phyloP scores from a whole-genome alignment of 2,888 invertebrate species.

The Clanis bilineata region DNA sequence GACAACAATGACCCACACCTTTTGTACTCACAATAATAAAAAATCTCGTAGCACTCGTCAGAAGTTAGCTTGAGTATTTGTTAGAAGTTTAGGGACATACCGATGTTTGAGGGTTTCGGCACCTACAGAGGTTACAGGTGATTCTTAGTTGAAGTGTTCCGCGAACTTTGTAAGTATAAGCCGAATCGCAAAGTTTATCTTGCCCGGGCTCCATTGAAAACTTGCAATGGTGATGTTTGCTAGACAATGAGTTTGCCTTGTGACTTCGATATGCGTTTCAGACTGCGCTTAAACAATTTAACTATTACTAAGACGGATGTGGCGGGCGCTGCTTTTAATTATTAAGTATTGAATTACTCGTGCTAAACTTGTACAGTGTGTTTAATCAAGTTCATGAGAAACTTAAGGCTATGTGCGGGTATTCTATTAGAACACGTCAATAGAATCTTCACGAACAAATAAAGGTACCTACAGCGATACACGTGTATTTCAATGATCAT shows the following conservation, averaged over 20 bases:
- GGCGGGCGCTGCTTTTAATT: constrained; percentile 33
- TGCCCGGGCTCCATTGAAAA: constrained; percentile 55
- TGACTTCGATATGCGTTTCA: constrained; percentile 57
- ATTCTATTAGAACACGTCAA: background rate
- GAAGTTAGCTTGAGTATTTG: constrained; percentile 45
- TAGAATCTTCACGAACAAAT: background rate
- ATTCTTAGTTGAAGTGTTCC: constrained; percentile 56
- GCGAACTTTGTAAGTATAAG: constrained; percentile 60
- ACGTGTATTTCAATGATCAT: too few relatives aligned
- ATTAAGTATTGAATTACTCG: constrained; percentile 27
- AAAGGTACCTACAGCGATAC: background rate
- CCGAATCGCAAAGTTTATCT: constrained; percentile 62
- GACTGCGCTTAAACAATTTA: constrained; percentile 47
- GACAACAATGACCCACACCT: constrained; percentile 5
- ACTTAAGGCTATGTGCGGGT: background rate
- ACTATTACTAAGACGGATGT: constrained; percentile 38
- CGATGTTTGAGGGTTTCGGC: constrained; percentile 53
- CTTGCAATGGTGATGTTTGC: constrained; percentile 54
- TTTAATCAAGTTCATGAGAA: background rate
- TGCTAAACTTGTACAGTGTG: constrained; percentile 1
- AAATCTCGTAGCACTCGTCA: constrained; percentile 38
- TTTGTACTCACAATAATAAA: constrained; percentile 31
- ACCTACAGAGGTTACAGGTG: constrained; percentile 56
- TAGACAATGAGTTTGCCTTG: constrained; percentile 66
- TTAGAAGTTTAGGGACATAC: constrained; percentile 52